These are phyloP conservation scores for Drosophila murphyi DNA, from an alignment of 1,140 invertebrate species.

Conservation along the genomic window DNA sequence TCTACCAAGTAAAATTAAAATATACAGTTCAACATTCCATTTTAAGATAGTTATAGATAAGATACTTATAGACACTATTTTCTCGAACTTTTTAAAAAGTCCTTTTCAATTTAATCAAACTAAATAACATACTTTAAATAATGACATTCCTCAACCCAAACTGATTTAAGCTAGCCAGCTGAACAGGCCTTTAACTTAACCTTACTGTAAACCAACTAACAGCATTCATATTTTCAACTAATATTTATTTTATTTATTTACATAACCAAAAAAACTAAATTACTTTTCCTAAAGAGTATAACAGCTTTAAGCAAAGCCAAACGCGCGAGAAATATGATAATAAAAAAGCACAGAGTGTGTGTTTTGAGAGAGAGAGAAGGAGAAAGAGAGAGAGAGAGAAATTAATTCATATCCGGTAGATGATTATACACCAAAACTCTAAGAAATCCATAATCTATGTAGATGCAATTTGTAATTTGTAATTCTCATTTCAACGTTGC, in stretches of 20 bases:
- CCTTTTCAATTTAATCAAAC: too few species aligned
- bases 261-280: not conserved
- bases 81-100: too few species aligned
- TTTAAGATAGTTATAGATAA: too few species aligned
- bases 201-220: not conserved
- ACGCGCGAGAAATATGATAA: conserved; percentile 39
- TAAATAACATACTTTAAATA: too few species aligned
- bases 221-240: not conserved
- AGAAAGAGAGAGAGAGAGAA: conserved; percentile 47
- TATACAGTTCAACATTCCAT: too few species aligned
- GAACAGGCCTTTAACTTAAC: too few species aligned
- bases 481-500: conserved; percentile 57
- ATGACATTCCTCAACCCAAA: not conserved
- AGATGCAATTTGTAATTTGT: conserved; percentile 66
- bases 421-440: conserved; percentile 81
- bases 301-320: conserved; percentile 9
- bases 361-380: not conserved
- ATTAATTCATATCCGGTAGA: conserved; percentile 80
- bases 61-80: too few species aligned
- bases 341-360: conserved; percentile 15
- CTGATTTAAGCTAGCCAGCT: not conserved
- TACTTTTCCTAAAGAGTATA: not conserved
- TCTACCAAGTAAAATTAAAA: too few species aligned
- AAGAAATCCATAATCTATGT: conserved; percentile 69
- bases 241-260: not conserved